Conservation (phyloP, 2,888 invertebrate genomes). For the Diarsia brunnea region DNA sequence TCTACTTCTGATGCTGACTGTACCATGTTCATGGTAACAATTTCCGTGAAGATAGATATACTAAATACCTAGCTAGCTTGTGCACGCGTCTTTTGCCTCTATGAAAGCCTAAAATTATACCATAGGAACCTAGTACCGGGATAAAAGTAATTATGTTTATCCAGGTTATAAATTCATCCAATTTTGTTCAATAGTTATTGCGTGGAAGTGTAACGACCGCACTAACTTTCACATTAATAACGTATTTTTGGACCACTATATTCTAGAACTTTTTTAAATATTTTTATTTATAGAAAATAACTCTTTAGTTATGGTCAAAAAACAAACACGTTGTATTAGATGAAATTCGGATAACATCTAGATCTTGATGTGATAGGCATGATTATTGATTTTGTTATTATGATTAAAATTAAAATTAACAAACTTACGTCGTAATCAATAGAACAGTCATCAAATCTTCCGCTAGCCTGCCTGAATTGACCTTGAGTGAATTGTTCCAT, state of each 20-base stretch:
- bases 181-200: neutral
- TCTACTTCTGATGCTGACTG: too few relatives aligned
- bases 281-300: too few relatives aligned
- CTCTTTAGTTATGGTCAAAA: too few relatives aligned
- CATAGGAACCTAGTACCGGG: neutral
- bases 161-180: neutral
- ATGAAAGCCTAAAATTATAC: neutral
- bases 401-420: too few relatives aligned
- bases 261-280: too few relatives aligned
- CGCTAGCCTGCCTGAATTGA: constrained; percentile 35
- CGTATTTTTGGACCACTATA: too few relatives aligned
- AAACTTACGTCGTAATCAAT: constrained; percentile 35
- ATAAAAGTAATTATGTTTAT: neutral
- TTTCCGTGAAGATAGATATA: neutral
- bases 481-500: constrained; percentile 34
- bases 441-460: constrained; percentile 3
- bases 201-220: too few relatives aligned
- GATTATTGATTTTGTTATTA: neutral
- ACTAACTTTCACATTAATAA: too few relatives aligned
- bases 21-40: neutral
- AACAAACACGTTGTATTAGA: too few relatives aligned
- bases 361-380: neutral
- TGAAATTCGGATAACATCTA: neutral
- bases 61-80: too few relatives aligned
- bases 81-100: too few relatives aligned